Evolutionary conservation across 2,888 invertebrate species (phyloP), one percentile per base, ranked within the genome.

Genomic region (Lordiphosa fenestrarum): DNA sequence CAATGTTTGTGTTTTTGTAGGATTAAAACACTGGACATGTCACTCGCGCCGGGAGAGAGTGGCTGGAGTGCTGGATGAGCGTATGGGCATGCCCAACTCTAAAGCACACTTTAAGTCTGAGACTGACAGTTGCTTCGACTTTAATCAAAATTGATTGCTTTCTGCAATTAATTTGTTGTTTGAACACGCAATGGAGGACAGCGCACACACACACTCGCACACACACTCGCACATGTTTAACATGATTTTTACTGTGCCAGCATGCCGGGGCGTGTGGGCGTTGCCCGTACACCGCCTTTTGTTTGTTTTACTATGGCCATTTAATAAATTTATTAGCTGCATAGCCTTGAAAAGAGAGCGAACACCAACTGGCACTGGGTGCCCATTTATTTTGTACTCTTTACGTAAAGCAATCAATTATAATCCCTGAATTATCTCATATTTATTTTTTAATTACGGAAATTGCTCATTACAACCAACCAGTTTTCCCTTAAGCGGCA

Each of bases 121-220:
- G 21, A 60, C 61, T 49, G 51, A 46, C 54, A 61, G 47, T 57
- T 59, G 57, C 49, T 67, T 71, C 60, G 60, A 66, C 67, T 84
- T 84, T 84, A 74, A 78, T 78, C 82, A 84, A 84, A 84, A 78
- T 78, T 82, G 67, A 78, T 78, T 72, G 74, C 82, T 44, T 57
- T 69, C 44, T 57, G 74, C 82, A 84, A 78, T 82, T 78, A 82
- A 72, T 82, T 66, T 72, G 67, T 70, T 84, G 70, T 84, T 84
- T 84, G 73, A 71, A 48, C 77, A 77, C 84, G 81, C 81, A 66
- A 76, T 76, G 68, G 65, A 73, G 71, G 61, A 61, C 66, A 49
- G 38, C 30, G 55, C 58, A 48, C 61, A 52, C 55, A 63, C 50
- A 41, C 50, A 44, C 33, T 55, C 58, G 46, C 61, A 52, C 55